Base-by-base conservation (phyloP, 2,888 invertebrate genomes). In the Chloroclysta siterata region DNA sequence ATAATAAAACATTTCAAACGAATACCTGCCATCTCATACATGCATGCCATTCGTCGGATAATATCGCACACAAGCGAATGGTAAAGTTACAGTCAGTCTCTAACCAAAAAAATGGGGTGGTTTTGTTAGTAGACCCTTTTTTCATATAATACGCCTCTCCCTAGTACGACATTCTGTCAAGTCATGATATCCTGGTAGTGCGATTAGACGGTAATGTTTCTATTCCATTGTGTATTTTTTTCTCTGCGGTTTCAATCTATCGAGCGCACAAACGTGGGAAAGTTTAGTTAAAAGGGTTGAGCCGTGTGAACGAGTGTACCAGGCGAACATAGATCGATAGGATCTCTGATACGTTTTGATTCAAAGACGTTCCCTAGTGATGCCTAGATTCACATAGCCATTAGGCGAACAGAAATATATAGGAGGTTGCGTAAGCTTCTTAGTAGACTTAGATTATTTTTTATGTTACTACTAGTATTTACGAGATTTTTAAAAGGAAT, bases 181-280 rank as follows among this genome's bases (percentile, higher is more conserved):
- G 66, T 77, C 74, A 84, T 89, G 82, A 50, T 65, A 59, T 65
- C 88, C 87, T 89, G 72, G 88, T 90, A 84, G 66, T 64, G 53
- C 68, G 84, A 74, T 80, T 80, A 79, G 78, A 76, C 60, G 56
- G 70, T 70, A 72, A 64, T 72, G 68, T 69, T 69, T 68, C 65
- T 72, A 66, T 69, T 68, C 48, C 42, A 64, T 67, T 69, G 68
- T 73, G 63, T 72, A 51, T 51, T 47, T 59, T 47, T 59, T 68
- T 68, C 10, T 61, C 62, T 59, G 46, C 28, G 42, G 47, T 17
- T 33, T 63, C n/a, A 42, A 14, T 36, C 36, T 15, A 51, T 50
- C 3, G 61, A 56, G 48, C 22, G 29, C 15, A n/a, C 33, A 33
- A 46, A 15, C 65, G 61, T 65, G 65, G 54, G 61, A 65, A 61